Evolutionary conservation across 2,797 vertebrate species (phyloP).

Genomic region (Dendrocincla tyrannina): DNA sequence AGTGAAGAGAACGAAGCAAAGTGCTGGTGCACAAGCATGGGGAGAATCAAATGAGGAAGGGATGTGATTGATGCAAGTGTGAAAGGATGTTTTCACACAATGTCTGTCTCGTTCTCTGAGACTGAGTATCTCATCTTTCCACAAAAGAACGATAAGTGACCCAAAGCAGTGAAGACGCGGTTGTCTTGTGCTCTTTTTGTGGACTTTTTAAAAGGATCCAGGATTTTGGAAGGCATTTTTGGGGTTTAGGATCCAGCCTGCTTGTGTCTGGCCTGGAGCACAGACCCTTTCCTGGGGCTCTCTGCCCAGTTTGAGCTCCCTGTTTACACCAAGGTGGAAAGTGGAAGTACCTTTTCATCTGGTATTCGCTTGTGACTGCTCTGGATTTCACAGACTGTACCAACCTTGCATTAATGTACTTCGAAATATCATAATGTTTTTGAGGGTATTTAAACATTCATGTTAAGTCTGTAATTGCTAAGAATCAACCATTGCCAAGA

Average conservation of each 20-base stretch:
- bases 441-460: constrained; percentile 64
- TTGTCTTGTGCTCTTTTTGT: neutral
- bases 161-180: neutral
- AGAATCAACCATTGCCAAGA: constrained; percentile 49
- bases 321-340: neutral
- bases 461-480: constrained; percentile 53
- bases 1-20: neutral
- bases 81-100: neutral
- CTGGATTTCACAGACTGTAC: constrained; percentile 22
- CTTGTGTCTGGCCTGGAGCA: neutral
- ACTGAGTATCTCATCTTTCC: neutral
- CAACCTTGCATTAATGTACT: constrained; percentile 17
- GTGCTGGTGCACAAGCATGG: neutral
- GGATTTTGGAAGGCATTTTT: neutral
- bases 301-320: neutral
- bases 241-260: neutral
- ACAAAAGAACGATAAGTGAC: neutral
- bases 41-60: neutral
- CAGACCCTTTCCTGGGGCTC: neutral
- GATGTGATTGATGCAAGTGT: neutral
- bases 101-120: neutral
- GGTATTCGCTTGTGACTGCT: neutral
- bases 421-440: constrained; percentile 58
- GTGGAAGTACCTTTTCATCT: neutral
- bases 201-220: neutral